phyloP scores from a whole-genome alignment of 1,140 invertebrate species.

The Octopus sinensis region DNA sequence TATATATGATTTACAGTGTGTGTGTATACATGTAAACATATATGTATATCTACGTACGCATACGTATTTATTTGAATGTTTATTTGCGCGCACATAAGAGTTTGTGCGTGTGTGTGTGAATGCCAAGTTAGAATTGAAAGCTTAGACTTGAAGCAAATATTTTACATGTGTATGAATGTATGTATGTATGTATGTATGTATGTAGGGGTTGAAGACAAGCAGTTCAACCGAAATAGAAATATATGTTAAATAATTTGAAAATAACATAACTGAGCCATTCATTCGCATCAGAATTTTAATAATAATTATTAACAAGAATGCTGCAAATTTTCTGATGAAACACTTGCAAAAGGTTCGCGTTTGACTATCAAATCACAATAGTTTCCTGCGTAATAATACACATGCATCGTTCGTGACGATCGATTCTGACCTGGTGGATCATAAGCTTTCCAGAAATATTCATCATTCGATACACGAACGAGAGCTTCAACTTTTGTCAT shows the following conservation, averaged over 20 bases:
- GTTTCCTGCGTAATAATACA: background rate
- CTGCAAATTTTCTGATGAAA: too few species aligned
- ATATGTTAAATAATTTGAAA: too few species aligned
- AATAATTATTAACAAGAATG: too few species aligned
- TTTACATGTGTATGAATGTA: constrained; percentile 28
- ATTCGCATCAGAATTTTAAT: too few species aligned
- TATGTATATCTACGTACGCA: constrained; percentile 21
- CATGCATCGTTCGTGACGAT: background rate
- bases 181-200: constrained; percentile 34
- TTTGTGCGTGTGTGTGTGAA: background rate
- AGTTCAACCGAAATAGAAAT: background rate
- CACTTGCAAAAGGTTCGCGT: background rate
- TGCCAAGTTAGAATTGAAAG: background rate
- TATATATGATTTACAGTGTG: background rate
- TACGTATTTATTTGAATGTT: background rate
- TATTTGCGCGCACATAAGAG: background rate
- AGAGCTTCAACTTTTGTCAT: background rate
- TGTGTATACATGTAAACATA: constrained; percentile 30
- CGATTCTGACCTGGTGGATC: background rate
- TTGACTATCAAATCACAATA: background rate
- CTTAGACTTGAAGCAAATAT: too few species aligned
- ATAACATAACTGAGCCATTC: too few species aligned
- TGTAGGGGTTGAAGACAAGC: constrained; percentile 15
- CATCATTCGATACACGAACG: background rate
- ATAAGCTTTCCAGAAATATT: background rate